phyloP scores from a whole-genome alignment of 2,113 vertebrate genomes.

The Xyrauchen texanus region DNA sequence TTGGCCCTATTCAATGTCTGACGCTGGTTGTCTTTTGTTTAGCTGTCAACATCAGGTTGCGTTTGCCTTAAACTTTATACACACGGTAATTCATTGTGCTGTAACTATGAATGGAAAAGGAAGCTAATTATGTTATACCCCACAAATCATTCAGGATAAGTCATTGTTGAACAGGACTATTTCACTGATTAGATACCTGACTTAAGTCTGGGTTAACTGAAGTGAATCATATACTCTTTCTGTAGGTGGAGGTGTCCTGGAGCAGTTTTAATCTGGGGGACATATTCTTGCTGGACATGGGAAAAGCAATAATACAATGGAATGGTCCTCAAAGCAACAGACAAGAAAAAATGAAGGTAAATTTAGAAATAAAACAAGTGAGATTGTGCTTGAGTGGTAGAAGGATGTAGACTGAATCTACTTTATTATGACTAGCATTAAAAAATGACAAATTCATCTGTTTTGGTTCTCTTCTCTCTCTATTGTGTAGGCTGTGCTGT shows the following conservation, averaged over 20 bases:
- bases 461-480: background rate
- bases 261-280: slow-evolving; percentile 88
- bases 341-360: slow-evolving; percentile 84
- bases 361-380: too few relatives aligned
- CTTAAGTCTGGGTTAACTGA: background rate
- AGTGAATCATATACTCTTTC: slow-evolving; percentile 5
- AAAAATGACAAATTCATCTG: background rate
- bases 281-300: slow-evolving; percentile 86
- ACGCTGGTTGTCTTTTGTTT: too few relatives aligned
- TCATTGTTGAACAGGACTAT: too few relatives aligned
- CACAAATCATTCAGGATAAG: too few relatives aligned
- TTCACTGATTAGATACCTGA: background rate
- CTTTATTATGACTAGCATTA: too few relatives aligned
- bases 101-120: too few relatives aligned
- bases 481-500: slow-evolving; percentile 75
- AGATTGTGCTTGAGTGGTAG: background rate
- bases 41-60: too few relatives aligned
- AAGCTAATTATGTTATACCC: too few relatives aligned
- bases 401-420: background rate
- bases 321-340: slow-evolving; percentile 86
- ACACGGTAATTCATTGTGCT: too few relatives aligned
- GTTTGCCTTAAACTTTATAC: too few relatives aligned
- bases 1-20: too few relatives aligned
- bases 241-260: slow-evolving; percentile 86
- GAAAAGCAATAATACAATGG: slow-evolving; percentile 90